Percentiles rank a stretch among this genome's conserved stretches.
Evolutionary conservation across 2,113 vertebrate genomes (phyloP).

Genomic region (Hyperoodon ampullatus): DNA sequence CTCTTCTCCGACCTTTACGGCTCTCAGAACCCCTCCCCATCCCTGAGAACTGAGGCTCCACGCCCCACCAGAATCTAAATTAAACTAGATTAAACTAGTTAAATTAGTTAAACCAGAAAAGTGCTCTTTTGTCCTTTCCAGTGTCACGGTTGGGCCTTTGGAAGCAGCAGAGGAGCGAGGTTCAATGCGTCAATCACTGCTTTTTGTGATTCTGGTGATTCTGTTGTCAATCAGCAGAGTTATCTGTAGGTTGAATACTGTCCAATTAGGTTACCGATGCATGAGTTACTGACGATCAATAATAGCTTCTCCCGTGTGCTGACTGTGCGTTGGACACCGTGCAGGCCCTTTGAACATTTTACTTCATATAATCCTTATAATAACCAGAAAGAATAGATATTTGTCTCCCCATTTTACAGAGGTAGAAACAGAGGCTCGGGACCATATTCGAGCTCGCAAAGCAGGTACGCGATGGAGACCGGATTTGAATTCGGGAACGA

Average conservation of each 20-base stretch:
- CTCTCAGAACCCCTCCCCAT: not conserved
- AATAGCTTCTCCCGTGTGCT: not conserved
- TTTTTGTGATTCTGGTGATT: not conserved
- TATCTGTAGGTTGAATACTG: not conserved
- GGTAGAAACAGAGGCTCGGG: not conserved
- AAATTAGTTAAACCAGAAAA: not conserved
- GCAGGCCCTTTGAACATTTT: not conserved
- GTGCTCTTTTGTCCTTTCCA: not conserved
- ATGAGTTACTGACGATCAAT: not conserved
- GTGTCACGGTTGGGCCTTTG: not conserved
- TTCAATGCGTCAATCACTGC: not conserved
- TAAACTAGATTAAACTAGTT: not conserved
- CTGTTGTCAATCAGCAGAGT: not conserved
- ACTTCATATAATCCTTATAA: not conserved
- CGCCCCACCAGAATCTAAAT: not conserved
- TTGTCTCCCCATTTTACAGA: not conserved
- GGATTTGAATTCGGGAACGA: not conserved
- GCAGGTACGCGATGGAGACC: not conserved
- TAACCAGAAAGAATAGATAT: not conserved
- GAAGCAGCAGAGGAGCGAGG: not conserved
- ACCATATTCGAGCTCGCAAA: not conserved
- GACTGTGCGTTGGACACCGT: not conserved
- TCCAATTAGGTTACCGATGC: not conserved
- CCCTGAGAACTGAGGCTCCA: not conserved
- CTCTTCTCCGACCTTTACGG: not conserved